phyloP scores from a whole-genome alignment of 2,113 vertebrate genomes.

The Halcyon malimbica region DNA sequence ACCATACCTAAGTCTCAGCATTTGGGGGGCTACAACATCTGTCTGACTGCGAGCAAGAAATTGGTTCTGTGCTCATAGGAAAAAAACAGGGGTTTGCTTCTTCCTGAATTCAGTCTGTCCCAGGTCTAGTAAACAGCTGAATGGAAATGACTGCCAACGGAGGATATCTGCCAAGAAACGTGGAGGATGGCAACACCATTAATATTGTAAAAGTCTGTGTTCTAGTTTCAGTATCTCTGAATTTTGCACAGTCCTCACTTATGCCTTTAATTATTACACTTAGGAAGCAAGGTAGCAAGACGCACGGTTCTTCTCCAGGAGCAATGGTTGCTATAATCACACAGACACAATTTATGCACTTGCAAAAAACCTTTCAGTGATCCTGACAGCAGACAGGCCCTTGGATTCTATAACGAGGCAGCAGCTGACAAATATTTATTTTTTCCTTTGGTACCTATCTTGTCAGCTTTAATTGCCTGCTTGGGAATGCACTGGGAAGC shows the following conservation, averaged over 20 bases:
- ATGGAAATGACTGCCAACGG: neutral
- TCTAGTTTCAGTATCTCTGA: neutral
- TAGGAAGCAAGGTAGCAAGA: neutral
- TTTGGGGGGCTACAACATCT: neutral
- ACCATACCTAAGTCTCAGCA: neutral
- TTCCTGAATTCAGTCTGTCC: neutral
- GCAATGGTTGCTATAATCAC: neutral
- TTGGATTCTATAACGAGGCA: neutral
- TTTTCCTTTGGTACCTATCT: constrained; percentile 21
- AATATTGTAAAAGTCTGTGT: neutral
- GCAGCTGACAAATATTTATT: neutral
- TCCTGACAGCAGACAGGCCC: neutral
- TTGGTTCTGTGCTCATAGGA: neutral
- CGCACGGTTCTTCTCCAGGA: neutral
- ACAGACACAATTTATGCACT: neutral
- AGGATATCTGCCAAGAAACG: neutral
- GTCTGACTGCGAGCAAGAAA: neutral
- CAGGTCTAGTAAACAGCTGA: neutral
- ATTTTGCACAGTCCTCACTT: neutral
- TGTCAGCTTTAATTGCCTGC: constrained; percentile 24
- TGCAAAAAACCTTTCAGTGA: constrained; percentile 1
- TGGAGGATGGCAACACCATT: neutral
- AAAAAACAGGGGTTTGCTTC: neutral
- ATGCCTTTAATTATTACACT: neutral
- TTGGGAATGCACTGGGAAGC: neutral